Conservation (phyloP, 1,140 invertebrate species). For the Dinothrombium tinctorium region DNA sequence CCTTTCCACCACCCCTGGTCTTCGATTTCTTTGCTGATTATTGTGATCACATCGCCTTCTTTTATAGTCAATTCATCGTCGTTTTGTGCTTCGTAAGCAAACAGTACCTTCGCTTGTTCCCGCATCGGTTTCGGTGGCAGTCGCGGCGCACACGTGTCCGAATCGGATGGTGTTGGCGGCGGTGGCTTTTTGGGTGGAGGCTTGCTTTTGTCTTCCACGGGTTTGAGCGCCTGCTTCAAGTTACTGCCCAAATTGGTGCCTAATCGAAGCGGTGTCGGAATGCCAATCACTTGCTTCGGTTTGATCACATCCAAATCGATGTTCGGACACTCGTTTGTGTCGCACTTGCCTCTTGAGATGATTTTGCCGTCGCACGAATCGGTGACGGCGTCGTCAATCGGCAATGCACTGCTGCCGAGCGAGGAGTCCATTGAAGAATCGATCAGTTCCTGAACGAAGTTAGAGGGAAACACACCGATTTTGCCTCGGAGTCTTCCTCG, state of each 20-base stretch:
- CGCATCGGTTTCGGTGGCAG: conserved; percentile 26
- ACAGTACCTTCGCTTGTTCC: conserved; percentile 60
- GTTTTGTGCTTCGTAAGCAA: conserved; percentile 56
- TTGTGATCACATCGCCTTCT: conserved; percentile 67
- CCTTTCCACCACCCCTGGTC: conserved; percentile 95
- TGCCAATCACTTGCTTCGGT: background rate
- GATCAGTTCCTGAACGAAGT: conserved; percentile 42
- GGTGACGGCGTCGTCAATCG: background rate
- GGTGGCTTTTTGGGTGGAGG: background rate
- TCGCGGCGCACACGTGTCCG: conserved; percentile 33
- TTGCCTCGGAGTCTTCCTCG: conserved; percentile 39
- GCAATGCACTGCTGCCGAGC: background rate
- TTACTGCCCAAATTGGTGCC: background rate
- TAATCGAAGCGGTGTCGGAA: too few relatives aligned
- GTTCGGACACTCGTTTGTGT: background rate
- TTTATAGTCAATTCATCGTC: conserved; percentile 73
- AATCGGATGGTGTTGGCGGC: background rate
- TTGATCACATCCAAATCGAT: background rate
- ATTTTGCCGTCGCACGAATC: background rate
- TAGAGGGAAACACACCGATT: conserved; percentile 70
- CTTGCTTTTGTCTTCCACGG: background rate
- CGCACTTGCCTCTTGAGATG: background rate
- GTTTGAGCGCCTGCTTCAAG: background rate
- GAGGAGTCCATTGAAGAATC: too few relatives aligned
- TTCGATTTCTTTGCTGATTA: conserved; percentile 60